Evolutionary conservation across 2,797 vertebrate genomes (phyloP), one percentile per base, ranked within the genome.

Genomic region (Coracias cyanogaster): DNA sequence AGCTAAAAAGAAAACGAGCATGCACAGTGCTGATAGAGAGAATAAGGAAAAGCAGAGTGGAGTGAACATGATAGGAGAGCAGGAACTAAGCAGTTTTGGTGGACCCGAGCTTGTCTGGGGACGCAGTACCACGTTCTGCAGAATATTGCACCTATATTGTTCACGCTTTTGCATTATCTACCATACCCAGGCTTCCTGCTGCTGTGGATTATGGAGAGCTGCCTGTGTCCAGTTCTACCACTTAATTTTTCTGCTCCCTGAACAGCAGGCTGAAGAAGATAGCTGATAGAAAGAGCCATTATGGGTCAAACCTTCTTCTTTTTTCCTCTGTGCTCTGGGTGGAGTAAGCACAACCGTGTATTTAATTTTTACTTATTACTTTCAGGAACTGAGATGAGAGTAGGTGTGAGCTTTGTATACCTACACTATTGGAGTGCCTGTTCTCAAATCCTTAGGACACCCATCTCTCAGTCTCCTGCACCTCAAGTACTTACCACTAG

Each of bases 121-220:
- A 52, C 13, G 54, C 67, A 28, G 74, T 3, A 15, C 12, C 28
- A 5, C 4, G 12, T 86, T 93, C 61, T 90, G 90, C 79, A 88
- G 69, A 74, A 39, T 35, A 20, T 6, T 86, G 69, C 69, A 46
- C 29, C 61, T 31, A 2, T n/a, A 15, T 31, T 10, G 24, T 31
- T 86, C 37, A 11, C 39, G 31, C 5, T 51, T 93, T 41, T 83
- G 24, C 80, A 62, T 93, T 90, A 89, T 93, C 88, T 95, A 11
- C 78, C 2, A 0, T 77, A 55, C 2, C 66, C 46, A 92, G 90
- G 43, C 77, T 69, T 58, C 81, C 71, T 84, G 86, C 67, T 86
- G 2, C 78, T 45, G 73, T 66, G 78, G 83, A 49, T 96, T 94
- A 80, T 6, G 67, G 48, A 69, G 46, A 72, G 43, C 41, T 46